Conservation (phyloP, 2,888 invertebrate species). For the Drosophila antonietae region DNA sequence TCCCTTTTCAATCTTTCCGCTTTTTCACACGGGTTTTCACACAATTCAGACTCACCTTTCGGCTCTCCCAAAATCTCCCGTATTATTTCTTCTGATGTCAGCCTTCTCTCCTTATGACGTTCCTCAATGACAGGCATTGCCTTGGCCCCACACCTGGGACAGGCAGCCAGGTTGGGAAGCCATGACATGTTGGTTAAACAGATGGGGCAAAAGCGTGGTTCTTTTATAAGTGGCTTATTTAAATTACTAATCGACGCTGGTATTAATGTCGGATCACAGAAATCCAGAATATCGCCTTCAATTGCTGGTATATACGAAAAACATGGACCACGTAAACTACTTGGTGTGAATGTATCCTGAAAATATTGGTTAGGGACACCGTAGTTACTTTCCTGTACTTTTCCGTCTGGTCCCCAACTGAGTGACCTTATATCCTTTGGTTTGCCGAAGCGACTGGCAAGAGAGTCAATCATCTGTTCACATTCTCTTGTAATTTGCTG, state of each 20-base stretch:
- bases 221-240: conserved; percentile 38
- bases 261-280: conserved; percentile 29
- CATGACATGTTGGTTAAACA: conserved; percentile 81
- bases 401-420: conserved; percentile 18
- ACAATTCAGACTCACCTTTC: conserved; percentile 41
- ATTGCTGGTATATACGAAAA: conserved; percentile 39
- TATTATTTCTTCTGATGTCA: conserved; percentile 77
- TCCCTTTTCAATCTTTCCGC: not conserved
- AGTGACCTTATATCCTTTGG: conserved; percentile 19
- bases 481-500: conserved; percentile 62
- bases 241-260: conserved; percentile 46
- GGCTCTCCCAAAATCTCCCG: conserved; percentile 67
- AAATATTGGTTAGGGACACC: conserved; percentile 4
- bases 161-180: conserved; percentile 85
- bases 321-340: conserved; percentile 19
- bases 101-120: conserved; percentile 63
- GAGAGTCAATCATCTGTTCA: conserved; percentile 36
- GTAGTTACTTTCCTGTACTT: not conserved
- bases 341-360: not conserved
- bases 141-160: conserved; percentile 81
- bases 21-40: conserved; percentile 51
- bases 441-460: conserved; percentile 8
- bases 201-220: conserved; percentile 76
- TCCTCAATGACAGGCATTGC: conserved; percentile 74
- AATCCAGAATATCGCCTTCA: conserved; percentile 26